phyloP scores from a whole-genome alignment of 2,797 vertebrate species.

The Sarcoramphus papa region DNA sequence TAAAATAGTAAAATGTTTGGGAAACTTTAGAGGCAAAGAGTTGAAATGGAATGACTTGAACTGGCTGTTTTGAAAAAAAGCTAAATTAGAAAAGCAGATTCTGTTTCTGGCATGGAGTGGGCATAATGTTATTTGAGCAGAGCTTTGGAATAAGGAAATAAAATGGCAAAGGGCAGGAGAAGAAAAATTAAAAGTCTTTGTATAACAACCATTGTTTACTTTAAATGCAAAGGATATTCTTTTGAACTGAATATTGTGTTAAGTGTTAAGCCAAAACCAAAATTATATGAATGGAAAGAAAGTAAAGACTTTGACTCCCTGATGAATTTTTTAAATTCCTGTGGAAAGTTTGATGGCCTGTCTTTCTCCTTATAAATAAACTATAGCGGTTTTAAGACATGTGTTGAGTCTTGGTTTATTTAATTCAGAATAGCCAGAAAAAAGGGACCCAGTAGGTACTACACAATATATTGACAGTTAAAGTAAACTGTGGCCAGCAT shows the following conservation, averaged over 20 bases:
- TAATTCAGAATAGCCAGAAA: constrained; percentile 66
- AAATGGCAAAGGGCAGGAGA: constrained; percentile 49
- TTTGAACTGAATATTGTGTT: constrained; percentile 80
- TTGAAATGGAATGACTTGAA: constrained; percentile 31
- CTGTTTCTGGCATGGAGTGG: neutral
- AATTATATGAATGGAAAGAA: constrained; percentile 87
- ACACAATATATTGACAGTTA: constrained; percentile 54
- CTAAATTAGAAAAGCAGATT: constrained; percentile 36
- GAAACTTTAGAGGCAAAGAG: constrained; percentile 44
- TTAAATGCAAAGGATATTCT: constrained; percentile 71
- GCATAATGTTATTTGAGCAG: constrained; percentile 27
- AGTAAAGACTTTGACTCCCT: constrained; percentile 78
- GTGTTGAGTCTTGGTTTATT: constrained; percentile 74
- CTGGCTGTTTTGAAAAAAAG: constrained; percentile 31
- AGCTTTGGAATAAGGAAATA: constrained; percentile 27
- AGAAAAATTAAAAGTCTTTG: constrained; percentile 67
- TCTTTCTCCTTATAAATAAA: constrained; percentile 78
- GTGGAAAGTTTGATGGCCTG: constrained; percentile 79
- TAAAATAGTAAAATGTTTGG: constrained; percentile 5
- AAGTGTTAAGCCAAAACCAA: constrained; percentile 84
- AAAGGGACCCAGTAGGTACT: constrained; percentile 37
- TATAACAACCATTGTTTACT: constrained; percentile 69
- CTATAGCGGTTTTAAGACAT: constrained; percentile 72
- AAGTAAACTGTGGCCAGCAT: constrained; percentile 8
- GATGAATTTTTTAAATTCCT: constrained; percentile 82